phyloP scores from a whole-genome alignment of 2,888 invertebrate species.

The Ornithoptera priamus region DNA sequence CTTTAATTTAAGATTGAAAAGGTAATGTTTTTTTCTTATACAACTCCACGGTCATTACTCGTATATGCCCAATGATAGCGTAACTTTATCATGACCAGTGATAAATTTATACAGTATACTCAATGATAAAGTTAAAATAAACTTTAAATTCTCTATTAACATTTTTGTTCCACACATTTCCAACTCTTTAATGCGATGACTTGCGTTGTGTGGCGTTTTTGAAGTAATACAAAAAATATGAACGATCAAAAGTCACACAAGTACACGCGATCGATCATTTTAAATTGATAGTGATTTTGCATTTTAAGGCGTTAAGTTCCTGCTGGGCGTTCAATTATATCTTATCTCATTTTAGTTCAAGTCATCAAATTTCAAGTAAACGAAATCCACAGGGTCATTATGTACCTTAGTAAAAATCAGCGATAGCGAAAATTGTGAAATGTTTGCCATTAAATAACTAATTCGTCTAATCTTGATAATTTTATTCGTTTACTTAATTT shows the following conservation, averaged over 20 bases:
- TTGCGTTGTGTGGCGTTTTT: not conserved
- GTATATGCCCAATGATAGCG: too few relatives aligned
- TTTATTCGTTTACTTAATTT: too few relatives aligned
- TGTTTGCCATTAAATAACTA: too few relatives aligned
- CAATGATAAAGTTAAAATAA: not conserved
- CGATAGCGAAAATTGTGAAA: too few relatives aligned
- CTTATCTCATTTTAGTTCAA: not conserved
- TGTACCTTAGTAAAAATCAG: too few relatives aligned
- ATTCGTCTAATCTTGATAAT: too few relatives aligned
- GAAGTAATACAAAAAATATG: conserved; percentile 7
- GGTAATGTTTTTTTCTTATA: too few relatives aligned
- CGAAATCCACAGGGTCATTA: not conserved
- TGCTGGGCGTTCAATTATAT: not conserved
- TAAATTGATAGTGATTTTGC: conserved; percentile 9
- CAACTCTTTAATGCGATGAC: not conserved
- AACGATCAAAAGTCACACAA: not conserved
- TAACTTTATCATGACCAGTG: too few relatives aligned
- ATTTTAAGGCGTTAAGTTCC: not conserved
- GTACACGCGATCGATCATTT: not conserved
- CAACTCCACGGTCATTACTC: too few relatives aligned
- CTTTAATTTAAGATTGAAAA: too few relatives aligned
- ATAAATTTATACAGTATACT: too few relatives aligned
- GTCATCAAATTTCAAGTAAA: not conserved
- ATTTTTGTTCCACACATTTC: not conserved
- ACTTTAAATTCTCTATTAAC: not conserved